Base-by-base conservation (phyloP, 2,113 vertebrate genomes). In the Ciconia maguari region DNA sequence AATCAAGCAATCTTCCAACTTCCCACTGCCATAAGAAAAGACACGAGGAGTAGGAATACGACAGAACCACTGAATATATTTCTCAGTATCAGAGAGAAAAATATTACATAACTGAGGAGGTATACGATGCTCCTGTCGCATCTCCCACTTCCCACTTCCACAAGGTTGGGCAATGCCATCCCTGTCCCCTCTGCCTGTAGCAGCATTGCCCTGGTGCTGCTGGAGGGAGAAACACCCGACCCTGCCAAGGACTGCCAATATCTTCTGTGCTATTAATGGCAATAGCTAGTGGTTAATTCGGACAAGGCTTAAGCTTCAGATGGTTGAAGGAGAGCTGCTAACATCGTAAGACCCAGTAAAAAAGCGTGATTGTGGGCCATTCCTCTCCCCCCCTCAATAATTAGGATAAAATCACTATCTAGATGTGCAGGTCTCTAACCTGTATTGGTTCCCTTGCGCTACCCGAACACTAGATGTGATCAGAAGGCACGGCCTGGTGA, bases 361-460 rank as follows among this genome's bases (percentile, higher is more conserved):
- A 58, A 44, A 38, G 12, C 8, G 26, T 38, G 14, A 15, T 2
- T 54, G 7, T 22, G 14, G 55, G 22, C 4, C 1, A 0, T 62
- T 38, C 6, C 26, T 20, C 32, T 68, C 16, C 26, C 13, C 8
- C 8, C 21, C 29, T 51, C 32, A 16, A 36, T 25, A 42, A 26
- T 44, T 12, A 29, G 6, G n/a, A 52, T n/a, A 52, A 52, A 60
- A 52, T 36, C 46, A 51, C 30, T 30, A 14, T 9, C 9, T 38
- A 29, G n/a, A 48, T 29, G 25, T 2, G 5, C 26, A 42, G 46
- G 20, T 44, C 8, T 51, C 36, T 60, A 21, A 69, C 6, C 26
- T 17, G 10, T 9, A 13, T 13, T 3, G 0, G 11, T 36, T 78
- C 46, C 36, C 44, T 51, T 30, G 7, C 2, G 8, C 84, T 60